phyloP scores from a whole-genome alignment of 1,140 invertebrate species.

The Spodoptera litura region DNA sequence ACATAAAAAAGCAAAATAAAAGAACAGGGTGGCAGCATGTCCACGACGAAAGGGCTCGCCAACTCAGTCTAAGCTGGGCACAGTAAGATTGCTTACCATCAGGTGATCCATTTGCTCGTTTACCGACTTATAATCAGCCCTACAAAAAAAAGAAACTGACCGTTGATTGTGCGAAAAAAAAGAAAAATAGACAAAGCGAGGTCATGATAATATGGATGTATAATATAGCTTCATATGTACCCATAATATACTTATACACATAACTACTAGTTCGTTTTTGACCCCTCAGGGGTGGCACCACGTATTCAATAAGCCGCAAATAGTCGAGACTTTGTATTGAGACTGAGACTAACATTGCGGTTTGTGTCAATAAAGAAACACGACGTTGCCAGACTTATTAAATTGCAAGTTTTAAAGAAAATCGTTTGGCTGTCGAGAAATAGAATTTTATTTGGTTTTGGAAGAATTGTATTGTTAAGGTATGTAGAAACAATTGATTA shows the following conservation, averaged over 20 bases:
- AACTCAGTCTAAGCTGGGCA: no score
- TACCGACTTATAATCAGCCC: no score
- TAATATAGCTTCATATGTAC: not conserved
- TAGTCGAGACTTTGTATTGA: not conserved
- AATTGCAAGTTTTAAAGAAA: not conserved
- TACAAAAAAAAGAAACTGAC: no score
- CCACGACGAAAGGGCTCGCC: no score
- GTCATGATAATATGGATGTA: no score
- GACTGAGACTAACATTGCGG: not conserved
- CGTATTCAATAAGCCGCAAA: constrained; percentile 23
- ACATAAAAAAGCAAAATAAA: no score
- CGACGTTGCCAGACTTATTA: constrained; percentile 11
- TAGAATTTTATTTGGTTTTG: not conserved
- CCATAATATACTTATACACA: not conserved
- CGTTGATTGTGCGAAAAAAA: no score
- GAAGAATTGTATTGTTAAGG: not conserved
- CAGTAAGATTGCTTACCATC: no score
- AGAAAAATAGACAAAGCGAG: no score
- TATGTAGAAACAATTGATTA: no score
- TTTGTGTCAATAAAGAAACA: not conserved
- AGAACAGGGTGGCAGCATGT: no score
- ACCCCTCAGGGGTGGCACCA: not conserved
- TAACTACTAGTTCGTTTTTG: not conserved
- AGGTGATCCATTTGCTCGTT: no score
- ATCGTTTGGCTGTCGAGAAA: not conserved